phyloP scores from a whole-genome alignment of 1,140 invertebrate species.

The Euglossa dilemma region DNA sequence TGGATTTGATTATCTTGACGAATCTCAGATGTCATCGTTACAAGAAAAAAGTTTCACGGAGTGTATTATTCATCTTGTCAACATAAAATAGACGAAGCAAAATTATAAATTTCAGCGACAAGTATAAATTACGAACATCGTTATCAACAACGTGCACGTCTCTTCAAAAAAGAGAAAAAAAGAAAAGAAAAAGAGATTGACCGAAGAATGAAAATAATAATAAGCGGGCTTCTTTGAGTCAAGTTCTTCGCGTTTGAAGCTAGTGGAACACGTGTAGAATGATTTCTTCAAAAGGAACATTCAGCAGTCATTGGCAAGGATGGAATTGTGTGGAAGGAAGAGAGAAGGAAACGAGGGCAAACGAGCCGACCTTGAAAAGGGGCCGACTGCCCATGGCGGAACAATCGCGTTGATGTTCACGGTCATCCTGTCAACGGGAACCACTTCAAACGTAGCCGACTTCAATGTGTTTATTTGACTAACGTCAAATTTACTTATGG shows the following conservation, averaged over 20 bases:
- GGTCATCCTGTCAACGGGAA: slow-evolving; percentile 72
- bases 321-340: not conserved
- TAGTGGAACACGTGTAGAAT: slow-evolving; percentile 47
- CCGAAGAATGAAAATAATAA: slow-evolving; percentile 57
- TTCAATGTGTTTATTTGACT: slow-evolving; percentile 82
- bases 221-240: slow-evolving; percentile 52
- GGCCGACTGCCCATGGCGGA: slow-evolving; percentile 67
- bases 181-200: slow-evolving; percentile 10
- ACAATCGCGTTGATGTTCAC: slow-evolving; percentile 69
- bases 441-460: slow-evolving; percentile 81
- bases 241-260: not conserved
- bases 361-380: slow-evolving; percentile 61
- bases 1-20: not conserved
- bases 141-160: too few relatives aligned
- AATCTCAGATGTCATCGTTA: not conserved
- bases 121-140: not conserved
- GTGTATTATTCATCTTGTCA: not conserved
- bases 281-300: slow-evolving; percentile 55
- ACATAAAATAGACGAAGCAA: not conserved
- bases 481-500: slow-evolving; percentile 81
- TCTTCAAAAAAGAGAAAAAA: not conserved
- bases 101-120: not conserved
- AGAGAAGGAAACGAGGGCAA: slow-evolving; percentile 55
- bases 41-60: too few relatives aligned
- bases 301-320: slow-evolving; percentile 26